These are phyloP conservation scores for Pachyuromys duprasi DNA, from an alignment of 2,797 vertebrate species.

Conservation along the genomic window DNA sequence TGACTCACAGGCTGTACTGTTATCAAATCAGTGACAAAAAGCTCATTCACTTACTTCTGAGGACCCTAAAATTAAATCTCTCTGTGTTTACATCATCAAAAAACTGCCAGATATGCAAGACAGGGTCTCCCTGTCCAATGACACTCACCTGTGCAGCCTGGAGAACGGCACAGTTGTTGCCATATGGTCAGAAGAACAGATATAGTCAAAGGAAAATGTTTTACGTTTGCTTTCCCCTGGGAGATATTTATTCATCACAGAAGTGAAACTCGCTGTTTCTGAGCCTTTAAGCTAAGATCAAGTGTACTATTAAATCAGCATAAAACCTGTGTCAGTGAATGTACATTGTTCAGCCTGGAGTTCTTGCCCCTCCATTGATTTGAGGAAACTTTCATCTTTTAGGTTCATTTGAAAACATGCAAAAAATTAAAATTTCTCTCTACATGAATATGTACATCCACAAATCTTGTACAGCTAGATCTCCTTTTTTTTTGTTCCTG, in stretches of 20 bases:
- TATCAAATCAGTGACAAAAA: background rate
- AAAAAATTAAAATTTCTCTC: background rate
- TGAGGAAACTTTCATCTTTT: background rate
- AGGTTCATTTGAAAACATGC: background rate
- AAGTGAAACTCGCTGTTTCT: background rate
- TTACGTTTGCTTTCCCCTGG: constrained; percentile 19
- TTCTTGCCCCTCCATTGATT: background rate
- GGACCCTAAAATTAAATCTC: background rate
- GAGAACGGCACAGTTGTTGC: background rate
- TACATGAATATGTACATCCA: background rate
- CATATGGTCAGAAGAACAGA: background rate
- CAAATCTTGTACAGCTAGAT: background rate
- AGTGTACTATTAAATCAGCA: background rate
- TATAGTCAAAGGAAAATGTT: constrained; percentile 10
- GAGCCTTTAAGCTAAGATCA: background rate
- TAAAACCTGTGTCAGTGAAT: background rate
- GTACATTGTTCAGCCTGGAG: background rate
- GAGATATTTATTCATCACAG: background rate
- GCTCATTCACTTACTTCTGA: background rate
- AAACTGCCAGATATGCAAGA: background rate
- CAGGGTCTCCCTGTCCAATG: background rate
- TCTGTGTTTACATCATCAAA: background rate
- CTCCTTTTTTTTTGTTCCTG: background rate
- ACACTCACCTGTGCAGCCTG: background rate
- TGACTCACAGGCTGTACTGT: background rate